These are phyloP conservation scores for Glaucomys volans DNA, from an alignment of 2,113 vertebrate genomes.

Conservation along the genomic window DNA sequence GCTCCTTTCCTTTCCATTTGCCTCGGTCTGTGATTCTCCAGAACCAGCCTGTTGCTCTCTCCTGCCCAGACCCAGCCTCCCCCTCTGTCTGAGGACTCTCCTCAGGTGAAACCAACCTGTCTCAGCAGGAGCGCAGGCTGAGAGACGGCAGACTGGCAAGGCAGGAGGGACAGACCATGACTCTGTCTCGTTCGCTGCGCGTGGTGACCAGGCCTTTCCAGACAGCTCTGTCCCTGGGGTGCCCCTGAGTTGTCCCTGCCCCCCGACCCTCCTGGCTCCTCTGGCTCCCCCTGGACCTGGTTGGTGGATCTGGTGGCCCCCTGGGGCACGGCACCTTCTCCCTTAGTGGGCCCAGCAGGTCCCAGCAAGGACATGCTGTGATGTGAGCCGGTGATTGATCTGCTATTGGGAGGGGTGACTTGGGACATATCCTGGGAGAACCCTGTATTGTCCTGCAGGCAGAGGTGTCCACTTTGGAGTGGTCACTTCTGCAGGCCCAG, in stretches of 20 bases:
- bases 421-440: neutral
- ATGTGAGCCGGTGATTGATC: neutral
- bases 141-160: neutral
- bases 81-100: neutral
- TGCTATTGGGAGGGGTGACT: neutral
- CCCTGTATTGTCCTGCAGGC: rapidly evolving
- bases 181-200: too few species aligned
- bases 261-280: neutral
- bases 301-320: neutral
- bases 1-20: neutral
- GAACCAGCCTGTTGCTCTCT: neutral
- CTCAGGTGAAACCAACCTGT: neutral
- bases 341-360: neutral
- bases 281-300: neutral
- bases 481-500: neutral
- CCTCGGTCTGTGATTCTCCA: neutral
- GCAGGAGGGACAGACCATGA: neutral
- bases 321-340: neutral
- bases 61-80: too few species aligned
- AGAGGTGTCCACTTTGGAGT: neutral
- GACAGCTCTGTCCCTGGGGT: neutral
- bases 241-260: neutral
- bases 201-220: too few species aligned
- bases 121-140: too few species aligned
- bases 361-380: too few species aligned